These are phyloP conservation scores for Spilogale gracilis DNA, from an alignment of 2,113 vertebrate genomes.

Conservation along the genomic window DNA sequence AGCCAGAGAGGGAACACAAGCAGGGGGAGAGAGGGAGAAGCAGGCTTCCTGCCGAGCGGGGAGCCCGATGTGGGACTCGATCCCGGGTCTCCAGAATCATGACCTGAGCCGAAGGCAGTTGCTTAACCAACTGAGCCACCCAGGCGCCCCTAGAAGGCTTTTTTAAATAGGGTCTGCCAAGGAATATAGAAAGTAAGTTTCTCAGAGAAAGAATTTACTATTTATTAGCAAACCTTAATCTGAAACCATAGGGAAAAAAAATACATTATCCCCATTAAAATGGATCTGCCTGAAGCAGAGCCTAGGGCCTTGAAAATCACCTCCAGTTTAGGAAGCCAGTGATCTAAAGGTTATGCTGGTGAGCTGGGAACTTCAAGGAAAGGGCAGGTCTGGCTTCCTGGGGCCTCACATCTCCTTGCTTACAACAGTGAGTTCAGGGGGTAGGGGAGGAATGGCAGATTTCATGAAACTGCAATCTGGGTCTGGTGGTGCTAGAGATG, in stretches of 20 bases:
- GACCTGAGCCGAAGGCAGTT: too few species aligned
- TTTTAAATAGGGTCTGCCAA: neutral
- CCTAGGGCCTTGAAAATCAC: neutral
- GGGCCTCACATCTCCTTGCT: constrained; percentile 2
- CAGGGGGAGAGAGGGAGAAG: too few species aligned
- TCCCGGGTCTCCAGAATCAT: too few species aligned
- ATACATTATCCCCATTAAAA: neutral
- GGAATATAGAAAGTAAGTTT: neutral
- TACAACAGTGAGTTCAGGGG: neutral
- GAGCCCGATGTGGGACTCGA: too few species aligned
- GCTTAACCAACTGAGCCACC: too few species aligned
- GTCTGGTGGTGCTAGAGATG: constrained; percentile 7
- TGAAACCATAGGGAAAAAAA: neutral
- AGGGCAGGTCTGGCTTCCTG: neutral
- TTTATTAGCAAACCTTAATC: neutral
- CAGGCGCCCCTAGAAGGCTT: neutral
- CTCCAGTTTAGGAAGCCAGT: neutral
- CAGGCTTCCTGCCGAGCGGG: too few species aligned
- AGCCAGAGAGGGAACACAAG: too few species aligned
- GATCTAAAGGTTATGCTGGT: neutral
- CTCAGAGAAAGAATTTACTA: neutral
- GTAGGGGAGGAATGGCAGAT: neutral
- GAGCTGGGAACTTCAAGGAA: neutral
- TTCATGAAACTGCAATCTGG: constrained; percentile 37
- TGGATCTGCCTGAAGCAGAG: neutral